Percentiles rank a stretch among this genome's conserved stretches.
phyloP scores from a whole-genome alignment of 2,797 vertebrate species.

The Eulemur mongoz region DNA sequence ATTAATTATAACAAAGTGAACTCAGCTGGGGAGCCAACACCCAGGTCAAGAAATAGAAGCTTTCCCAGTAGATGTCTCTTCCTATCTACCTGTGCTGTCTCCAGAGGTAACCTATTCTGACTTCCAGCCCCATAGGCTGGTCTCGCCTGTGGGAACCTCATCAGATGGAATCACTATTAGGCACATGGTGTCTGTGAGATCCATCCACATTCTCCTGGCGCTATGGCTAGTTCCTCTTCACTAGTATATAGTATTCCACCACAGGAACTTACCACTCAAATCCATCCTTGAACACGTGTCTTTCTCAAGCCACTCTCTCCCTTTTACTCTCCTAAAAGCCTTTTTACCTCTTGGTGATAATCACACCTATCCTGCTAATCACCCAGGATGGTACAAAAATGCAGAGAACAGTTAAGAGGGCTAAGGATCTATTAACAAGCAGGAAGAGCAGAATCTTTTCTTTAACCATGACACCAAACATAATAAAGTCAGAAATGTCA shows the following conservation, averaged over 20 bases:
- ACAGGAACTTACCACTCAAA: not conserved
- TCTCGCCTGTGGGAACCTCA: not conserved
- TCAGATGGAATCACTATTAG: not conserved
- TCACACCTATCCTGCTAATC: not conserved
- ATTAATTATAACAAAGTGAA: not conserved
- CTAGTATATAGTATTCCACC: not conserved
- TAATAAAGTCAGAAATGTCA: conserved; percentile 68
- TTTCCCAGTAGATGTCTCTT: not conserved
- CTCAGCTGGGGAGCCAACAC: not conserved
- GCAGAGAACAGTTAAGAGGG: not conserved
- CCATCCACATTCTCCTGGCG: not conserved
- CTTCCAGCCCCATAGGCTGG: not conserved
- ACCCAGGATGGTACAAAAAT: not conserved
- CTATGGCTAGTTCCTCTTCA: not conserved
- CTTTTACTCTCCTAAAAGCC: not conserved
- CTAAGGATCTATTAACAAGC: conserved; percentile 10
- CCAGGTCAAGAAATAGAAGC: not conserved
- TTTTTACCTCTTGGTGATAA: not conserved
- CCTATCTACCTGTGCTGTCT: not conserved
- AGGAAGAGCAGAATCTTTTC: not conserved
- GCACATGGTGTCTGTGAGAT: not conserved
- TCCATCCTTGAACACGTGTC: not conserved
- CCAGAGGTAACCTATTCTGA: not conserved
- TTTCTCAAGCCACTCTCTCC: not conserved
- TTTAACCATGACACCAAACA: conserved; percentile 15